Conservation (phyloP, 1,140 invertebrate genomes). For the Lepidostoma basale region DNA sequence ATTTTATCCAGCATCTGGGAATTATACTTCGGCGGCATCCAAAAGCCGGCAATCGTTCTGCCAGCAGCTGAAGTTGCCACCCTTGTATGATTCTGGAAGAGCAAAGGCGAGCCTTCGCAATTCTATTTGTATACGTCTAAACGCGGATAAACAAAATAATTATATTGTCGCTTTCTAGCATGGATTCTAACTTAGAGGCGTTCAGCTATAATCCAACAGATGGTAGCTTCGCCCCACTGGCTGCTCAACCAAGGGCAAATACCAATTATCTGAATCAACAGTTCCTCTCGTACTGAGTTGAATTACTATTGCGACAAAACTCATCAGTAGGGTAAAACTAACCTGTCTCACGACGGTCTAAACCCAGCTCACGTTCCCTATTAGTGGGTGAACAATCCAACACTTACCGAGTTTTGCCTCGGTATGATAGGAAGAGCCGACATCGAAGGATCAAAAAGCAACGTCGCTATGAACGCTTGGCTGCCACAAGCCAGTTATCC, state of each 20-base stretch:
- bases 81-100: no score
- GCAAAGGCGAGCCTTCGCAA: conserved; percentile 76
- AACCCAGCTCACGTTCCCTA: conserved; percentile 79
- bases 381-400: conserved; percentile 82
- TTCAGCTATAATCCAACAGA: conserved; percentile 83
- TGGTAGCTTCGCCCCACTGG: conserved; percentile 78
- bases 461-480: conserved; percentile 85
- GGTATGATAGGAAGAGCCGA: conserved; percentile 87
- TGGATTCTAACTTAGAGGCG: conserved; percentile 80
- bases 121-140: conserved; percentile 62
- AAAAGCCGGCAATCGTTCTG: no score
- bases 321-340: conserved; percentile 57
- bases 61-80: no score
- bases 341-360: conserved; percentile 64
- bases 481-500: conserved; percentile 79
- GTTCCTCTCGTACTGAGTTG: conserved; percentile 69
- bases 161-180: no score
- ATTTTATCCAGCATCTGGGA: conserved; percentile 66
- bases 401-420: conserved; percentile 84
- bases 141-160: no score
- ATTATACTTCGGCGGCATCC: no score
- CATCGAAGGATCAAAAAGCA: conserved; percentile 80
- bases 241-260: conserved; percentile 70
- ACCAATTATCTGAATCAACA: conserved; percentile 76
- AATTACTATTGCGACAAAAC: conserved; percentile 63